Evolutionary conservation across 2,888 invertebrate species (phyloP), one percentile per base, ranked within the genome.

Genomic region (Tuberolachnus salignus): DNA sequence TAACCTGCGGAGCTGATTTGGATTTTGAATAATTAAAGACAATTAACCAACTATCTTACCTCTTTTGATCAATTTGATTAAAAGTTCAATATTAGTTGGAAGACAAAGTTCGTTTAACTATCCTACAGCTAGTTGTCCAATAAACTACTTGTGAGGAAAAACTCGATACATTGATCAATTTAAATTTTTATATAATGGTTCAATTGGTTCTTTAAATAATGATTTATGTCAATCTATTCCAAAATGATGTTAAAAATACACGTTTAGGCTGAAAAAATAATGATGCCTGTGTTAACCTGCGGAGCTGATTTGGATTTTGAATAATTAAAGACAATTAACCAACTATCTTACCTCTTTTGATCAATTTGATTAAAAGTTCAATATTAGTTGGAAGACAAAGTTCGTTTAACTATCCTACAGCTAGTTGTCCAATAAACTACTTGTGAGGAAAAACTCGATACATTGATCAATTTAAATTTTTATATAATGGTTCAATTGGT

Each of bases 381-480:
- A 67, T 75, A 75, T 59, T 67, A 44, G 67, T 75, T 75, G 67
- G 67, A 16, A 78, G 3, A 59, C n/a, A 19, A 42, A 75, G 46
- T 23, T 75, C 67, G 75, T 75, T 75, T 67, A 75, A 75, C 14
- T 67, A 59, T 75, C 75, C 75, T 75, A 57, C 34, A 57, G 11
- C 11, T 66, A 49, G 26, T 57, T 26, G 16, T 64, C 6, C 11
- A 16, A 23, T 67, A 34, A 46, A 26, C 13, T 34, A 34, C 9
- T 75, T 67, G 75, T 67, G 75, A 66, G 75, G 75, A 75, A 75
- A 75, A 66, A 75, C 75, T 75, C 75, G 75, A 75, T 66, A 75
- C 75, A 75, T 55, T 46, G 23, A 23, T 21, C 9, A 19, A 21
- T 1, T 66, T 23, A 4, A 49, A 14, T 44, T 14, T 34, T 34